Percentiles rank a stretch among this genome's conserved stretches.
Evolutionary conservation across 1,140 invertebrate species (phyloP).

Genomic region (Apolygus lucorum): DNA sequence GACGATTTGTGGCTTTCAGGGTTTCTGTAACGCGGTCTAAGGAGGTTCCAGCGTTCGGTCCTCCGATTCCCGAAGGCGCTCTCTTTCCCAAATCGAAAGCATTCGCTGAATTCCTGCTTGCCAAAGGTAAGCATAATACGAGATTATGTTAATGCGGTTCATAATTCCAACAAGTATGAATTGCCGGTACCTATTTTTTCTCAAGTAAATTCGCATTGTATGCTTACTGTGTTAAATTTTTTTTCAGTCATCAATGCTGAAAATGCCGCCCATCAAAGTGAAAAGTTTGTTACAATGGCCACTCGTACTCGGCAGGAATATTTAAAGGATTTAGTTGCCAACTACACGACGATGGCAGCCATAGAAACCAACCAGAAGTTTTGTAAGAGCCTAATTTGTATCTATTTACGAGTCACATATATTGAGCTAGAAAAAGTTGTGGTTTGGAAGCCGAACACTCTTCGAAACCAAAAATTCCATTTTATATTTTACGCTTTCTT

Average conservation of each 20-base stretch:
- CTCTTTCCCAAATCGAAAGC: constrained; percentile 78
- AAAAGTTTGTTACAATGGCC: constrained; percentile 96
- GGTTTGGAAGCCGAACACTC: no score
- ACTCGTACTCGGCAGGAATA: constrained; percentile 92
- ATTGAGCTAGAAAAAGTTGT: no score
- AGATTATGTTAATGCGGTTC: no score
- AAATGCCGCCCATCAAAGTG: constrained; percentile 89
- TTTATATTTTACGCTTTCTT: no score
- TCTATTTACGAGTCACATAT: no score
- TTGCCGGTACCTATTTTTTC: no score
- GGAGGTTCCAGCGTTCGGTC: constrained; percentile 92
- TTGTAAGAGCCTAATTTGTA: no score
- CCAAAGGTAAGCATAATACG: constrained; percentile 69
- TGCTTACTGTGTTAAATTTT: no score
- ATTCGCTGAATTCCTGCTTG: constrained; percentile 87
- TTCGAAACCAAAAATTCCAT: no score
- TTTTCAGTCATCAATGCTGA: constrained; percentile 85
- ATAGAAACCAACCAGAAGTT: constrained; percentile 84
- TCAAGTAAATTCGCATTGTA: no score
- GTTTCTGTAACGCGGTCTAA: constrained; percentile 88
- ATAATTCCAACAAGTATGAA: no score
- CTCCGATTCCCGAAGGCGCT: constrained; percentile 75
- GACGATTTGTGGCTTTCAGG: no score
- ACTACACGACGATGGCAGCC: constrained; percentile 70
- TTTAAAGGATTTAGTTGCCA: constrained; percentile 81